Evolutionary conservation across 2,888 invertebrate species (phyloP).

Genomic region (Seira sanloemensis): DNA sequence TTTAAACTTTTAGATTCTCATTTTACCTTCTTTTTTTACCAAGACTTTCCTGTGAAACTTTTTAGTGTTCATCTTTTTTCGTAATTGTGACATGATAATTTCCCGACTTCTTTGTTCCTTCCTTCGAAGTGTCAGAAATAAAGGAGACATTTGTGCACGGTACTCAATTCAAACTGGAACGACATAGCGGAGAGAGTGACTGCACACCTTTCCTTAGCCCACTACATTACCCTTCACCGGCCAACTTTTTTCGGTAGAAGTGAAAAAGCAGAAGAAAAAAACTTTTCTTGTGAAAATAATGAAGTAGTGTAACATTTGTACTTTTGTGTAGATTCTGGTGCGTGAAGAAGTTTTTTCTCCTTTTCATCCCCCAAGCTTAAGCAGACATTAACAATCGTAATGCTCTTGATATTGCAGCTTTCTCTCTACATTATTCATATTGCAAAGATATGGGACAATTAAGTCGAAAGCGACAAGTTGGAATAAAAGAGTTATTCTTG

Average conservation of each 20-base stretch:
- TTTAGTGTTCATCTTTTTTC: slow-evolving; percentile 12
- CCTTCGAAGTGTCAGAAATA: neutral
- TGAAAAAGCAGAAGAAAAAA: neutral
- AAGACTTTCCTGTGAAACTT: neutral
- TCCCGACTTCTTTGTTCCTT: slow-evolving; percentile 4
- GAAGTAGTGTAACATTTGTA: neutral
- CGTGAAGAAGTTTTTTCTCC: neutral
- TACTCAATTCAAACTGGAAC: neutral
- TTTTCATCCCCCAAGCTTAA: slow-evolving; percentile 27
- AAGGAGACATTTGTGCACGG: neutral
- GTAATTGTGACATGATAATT: slow-evolving; percentile 43
- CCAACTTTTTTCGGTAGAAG: neutral
- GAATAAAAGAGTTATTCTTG: neutral
- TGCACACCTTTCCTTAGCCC: neutral
- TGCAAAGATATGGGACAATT: neutral
- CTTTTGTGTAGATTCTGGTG: neutral
- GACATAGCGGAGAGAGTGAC: neutral
- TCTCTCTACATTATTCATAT: neutral
- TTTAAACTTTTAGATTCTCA: no score
- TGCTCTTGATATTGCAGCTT: neutral
- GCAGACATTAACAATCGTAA: slow-evolving; percentile 31
- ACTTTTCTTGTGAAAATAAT: neutral
- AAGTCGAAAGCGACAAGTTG: neutral
- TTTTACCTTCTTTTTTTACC: slow-evolving; percentile 2
- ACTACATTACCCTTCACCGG: neutral